A percentile compares a stretch with the other conserved stretches of the same genome.
phyloP scores from a whole-genome alignment of 2,113 vertebrate species.

The Myocastor coypus region DNA sequence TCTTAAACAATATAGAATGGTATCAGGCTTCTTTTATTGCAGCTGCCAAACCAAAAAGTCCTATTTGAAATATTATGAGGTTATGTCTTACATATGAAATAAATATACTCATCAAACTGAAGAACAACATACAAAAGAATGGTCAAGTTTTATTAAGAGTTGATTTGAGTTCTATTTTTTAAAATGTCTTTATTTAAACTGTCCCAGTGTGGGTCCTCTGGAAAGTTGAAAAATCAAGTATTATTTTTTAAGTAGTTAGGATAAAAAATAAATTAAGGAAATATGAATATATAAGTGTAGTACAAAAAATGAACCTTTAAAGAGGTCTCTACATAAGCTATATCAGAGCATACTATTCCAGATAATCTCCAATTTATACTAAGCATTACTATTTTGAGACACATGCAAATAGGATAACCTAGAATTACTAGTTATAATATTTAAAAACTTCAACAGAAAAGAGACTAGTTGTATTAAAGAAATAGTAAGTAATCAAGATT shows the following conservation, averaged over 20 bases:
- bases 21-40: neutral
- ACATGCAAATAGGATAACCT: neutral
- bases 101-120: neutral
- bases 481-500: neutral
- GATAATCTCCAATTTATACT: neutral
- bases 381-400: slow-evolving; percentile 17
- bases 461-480: neutral
- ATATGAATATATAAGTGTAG: neutral
- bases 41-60: neutral
- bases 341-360: neutral
- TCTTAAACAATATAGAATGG: neutral
- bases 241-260: slow-evolving; percentile 9
- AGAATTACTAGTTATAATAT: slow-evolving; percentile 2
- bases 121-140: neutral
- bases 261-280: neutral
- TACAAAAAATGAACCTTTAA: slow-evolving; percentile 39
- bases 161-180: neutral
- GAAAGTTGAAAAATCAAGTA: neutral
- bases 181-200: neutral
- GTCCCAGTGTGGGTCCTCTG: neutral
- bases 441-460: neutral
- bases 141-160: neutral
- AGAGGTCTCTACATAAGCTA: neutral
- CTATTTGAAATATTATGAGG: neutral
- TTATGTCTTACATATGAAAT: neutral